Percentiles rank a stretch among this genome's conserved stretches.
These are phyloP conservation scores for Stictocephala bisonia DNA, from an alignment of 2,888 invertebrate species.

Conservation along the genomic window DNA sequence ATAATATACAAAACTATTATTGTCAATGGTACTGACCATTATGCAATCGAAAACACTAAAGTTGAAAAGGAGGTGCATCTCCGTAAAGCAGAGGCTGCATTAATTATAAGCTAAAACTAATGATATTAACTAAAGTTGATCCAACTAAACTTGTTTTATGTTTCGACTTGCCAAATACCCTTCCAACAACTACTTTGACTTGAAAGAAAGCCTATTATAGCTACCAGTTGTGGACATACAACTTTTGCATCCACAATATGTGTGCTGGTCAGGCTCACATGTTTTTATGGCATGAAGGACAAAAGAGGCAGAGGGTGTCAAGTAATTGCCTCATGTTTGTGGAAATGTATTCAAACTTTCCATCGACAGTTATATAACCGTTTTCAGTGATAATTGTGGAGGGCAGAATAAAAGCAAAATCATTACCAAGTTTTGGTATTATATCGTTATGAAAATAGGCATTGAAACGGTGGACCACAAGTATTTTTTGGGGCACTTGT, in stretches of 20 bases:
- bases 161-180: conserved; percentile 55
- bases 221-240: conserved; percentile 55
- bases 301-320: conserved; percentile 51
- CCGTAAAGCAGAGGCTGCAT: conserved; percentile 35
- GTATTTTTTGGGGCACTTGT: conserved; percentile 49
- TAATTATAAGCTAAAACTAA: too few species aligned
- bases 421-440: conserved; percentile 52
- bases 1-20: conserved; percentile 24
- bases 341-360: conserved; percentile 50
- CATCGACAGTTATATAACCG: conserved; percentile 46
- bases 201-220: conserved; percentile 52
- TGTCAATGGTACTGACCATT: background rate
- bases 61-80: conserved; percentile 18
- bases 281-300: conserved; percentile 55
- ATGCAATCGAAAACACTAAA: background rate
- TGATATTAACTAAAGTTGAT: conserved; percentile 33
- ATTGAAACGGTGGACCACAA: conserved; percentile 44
- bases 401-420: conserved; percentile 47
- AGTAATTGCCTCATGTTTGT: conserved; percentile 53
- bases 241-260: conserved; percentile 51
- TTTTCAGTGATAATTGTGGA: conserved; percentile 51
- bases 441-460: conserved; percentile 49
- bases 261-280: conserved; percentile 40
- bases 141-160: conserved; percentile 43
- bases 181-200: conserved; percentile 51